Base-by-base conservation (phyloP, 2,797 vertebrate species). In the Paguma larvata region DNA sequence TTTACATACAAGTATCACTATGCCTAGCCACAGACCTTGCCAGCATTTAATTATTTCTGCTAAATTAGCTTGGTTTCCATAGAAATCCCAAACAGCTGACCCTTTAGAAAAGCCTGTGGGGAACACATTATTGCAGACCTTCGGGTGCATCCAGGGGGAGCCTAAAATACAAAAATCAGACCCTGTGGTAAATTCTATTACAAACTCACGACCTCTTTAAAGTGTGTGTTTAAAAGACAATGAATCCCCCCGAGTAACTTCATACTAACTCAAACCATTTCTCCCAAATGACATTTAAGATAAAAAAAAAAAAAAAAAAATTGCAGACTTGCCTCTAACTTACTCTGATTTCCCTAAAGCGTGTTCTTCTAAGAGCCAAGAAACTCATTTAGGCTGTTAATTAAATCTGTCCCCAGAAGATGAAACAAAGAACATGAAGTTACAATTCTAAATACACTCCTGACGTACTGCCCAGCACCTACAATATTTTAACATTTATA, bases 271-370 rank as follows among this genome's bases (percentile, higher is more conserved):
- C 89, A 89, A 89, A 93, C 80, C 51, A 72, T 77, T 95, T 94
- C 87, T 88, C 90, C 91, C 86, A 93, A 96, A 82, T 38, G 75
- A 30, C 38, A 82, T 82, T 63, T 91, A 86, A 94, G 88, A 97
- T 72, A 8, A 85, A 84, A 94, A 96, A 89, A 96, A 94, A 96
- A 89, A 96, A 94, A 84, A 84, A 94, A 96, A 89, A 96, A 95
- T 18, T 86, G 10, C 48, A 72, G 53, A 48, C 70, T 91, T 75
- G 80, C 84, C 72, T 94, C 70, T 85, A 46, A 96, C 73, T 73
- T 89, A 72, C n/a, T 91, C 44, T 73, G 78, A 95, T 91, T 89
- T 98, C 80, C 95, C 94, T 78, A 89, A 94, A 32, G 70, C 67
- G 67, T 53, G 38, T 6, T 78, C 86, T 94, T 89, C 59, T 70